phyloP scores from a whole-genome alignment of 2,113 vertebrate genomes.

The Crypturellus undulatus region DNA sequence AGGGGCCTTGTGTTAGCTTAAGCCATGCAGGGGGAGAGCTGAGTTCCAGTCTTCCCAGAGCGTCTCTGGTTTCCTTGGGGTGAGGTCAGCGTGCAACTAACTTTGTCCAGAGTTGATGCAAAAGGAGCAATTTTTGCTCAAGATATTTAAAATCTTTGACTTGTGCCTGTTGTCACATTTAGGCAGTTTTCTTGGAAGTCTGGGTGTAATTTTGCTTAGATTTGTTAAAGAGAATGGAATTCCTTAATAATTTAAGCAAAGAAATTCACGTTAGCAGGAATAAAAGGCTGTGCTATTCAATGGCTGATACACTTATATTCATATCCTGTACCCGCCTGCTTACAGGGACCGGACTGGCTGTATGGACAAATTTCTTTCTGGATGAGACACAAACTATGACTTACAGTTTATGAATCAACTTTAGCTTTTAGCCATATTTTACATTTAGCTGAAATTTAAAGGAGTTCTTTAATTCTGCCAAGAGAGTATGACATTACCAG shows the following conservation, averaged over 20 bases:
- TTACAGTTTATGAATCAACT: not conserved
- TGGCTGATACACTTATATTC: not conserved
- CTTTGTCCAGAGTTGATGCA: not conserved
- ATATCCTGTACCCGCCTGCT: not conserved
- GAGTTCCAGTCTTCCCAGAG: not conserved
- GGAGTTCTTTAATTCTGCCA: not conserved
- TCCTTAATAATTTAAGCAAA: not conserved
- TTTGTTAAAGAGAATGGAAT: not conserved
- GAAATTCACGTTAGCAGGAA: not conserved
- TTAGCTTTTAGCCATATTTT: not conserved
- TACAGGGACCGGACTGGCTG: not conserved
- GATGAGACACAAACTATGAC: not conserved
- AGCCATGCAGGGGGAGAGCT: not conserved
- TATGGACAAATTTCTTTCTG: not conserved
- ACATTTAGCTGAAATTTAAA: conserved; percentile 2
- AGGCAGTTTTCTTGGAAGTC: not conserved
- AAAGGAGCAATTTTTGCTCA: not conserved
- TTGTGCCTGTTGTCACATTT: not conserved
- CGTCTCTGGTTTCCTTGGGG: not conserved
- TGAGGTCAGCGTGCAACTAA: not conserved
- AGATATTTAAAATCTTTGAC: not conserved
- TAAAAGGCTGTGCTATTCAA: not conserved
- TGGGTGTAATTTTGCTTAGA: not conserved
- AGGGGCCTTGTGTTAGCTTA: not conserved
- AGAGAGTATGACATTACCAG: not conserved